Conservation (phyloP, 2,888 invertebrate genomes). For the Argyresthia goedartella region DNA sequence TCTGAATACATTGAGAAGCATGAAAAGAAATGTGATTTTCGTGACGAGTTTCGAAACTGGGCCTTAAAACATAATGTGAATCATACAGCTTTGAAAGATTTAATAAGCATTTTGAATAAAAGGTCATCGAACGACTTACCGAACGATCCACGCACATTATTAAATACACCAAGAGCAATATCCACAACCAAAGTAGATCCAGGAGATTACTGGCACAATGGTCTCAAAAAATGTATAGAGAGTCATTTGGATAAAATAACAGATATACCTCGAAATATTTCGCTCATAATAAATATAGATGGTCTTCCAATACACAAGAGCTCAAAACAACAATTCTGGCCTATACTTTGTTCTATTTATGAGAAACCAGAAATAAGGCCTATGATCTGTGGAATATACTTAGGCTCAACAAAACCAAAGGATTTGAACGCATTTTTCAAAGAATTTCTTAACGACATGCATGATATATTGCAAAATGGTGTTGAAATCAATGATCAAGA, state of each 20-base stretch:
- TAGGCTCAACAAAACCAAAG: background rate
- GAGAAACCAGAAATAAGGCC: background rate
- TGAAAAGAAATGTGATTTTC: no score
- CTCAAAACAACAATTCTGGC: background rate
- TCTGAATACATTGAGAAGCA: no score
- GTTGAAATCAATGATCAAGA: background rate
- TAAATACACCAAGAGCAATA: background rate
- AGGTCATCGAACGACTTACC: background rate
- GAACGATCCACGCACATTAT: constrained; percentile 1
- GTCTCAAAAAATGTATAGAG: background rate
- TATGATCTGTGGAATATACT: background rate
- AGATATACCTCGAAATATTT: background rate
- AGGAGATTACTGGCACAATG: constrained; percentile 10
- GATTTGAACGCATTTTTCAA: background rate
- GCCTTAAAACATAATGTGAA: background rate
- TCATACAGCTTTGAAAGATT: background rate
- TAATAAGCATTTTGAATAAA: background rate
- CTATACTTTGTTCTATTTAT: background rate
- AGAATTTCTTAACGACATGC: background rate
- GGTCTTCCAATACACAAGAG: background rate
- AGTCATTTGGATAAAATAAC: background rate
- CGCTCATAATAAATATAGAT: background rate
- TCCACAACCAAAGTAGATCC: background rate
- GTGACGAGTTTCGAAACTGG: background rate
- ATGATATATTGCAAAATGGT: background rate